phyloP scores from a whole-genome alignment of 2,113 vertebrate genomes.

The Nothobranchius kuhntae region DNA sequence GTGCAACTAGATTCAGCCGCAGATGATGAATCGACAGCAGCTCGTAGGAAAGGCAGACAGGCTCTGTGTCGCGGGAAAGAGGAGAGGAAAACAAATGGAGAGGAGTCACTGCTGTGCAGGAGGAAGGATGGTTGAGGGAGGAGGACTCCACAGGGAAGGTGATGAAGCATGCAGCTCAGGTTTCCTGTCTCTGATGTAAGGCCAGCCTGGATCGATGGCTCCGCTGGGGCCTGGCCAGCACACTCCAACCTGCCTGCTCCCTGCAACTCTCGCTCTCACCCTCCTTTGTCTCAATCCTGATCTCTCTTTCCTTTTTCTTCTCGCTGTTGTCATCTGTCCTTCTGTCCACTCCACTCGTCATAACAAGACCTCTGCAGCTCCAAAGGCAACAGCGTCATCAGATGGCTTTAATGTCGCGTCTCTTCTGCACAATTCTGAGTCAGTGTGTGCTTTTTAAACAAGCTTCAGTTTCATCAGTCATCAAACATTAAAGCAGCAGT shows the following conservation, averaged over 20 bases:
- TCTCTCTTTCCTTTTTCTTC: constrained; percentile 50
- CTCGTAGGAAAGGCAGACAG: constrained; percentile 46
- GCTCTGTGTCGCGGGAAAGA: constrained; percentile 31
- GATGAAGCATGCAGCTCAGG: constrained; percentile 77
- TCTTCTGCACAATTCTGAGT: background rate
- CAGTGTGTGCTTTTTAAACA: too few relatives aligned
- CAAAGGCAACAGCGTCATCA: background rate
- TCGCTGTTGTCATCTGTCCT: constrained; percentile 50
- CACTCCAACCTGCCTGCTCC: constrained; percentile 67
- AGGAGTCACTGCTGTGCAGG: constrained; percentile 13
- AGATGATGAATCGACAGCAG: constrained; percentile 72
- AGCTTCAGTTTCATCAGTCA: too few relatives aligned
- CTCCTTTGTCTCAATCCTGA: constrained; percentile 55
- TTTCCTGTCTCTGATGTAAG: constrained; percentile 80
- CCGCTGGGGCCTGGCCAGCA: constrained; percentile 72
- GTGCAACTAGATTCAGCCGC: constrained; percentile 43
- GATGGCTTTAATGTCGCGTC: background rate
- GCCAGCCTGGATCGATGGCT: constrained; percentile 77
- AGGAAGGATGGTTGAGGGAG: constrained; percentile 38
- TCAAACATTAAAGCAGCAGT: too few relatives aligned
- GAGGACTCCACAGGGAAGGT: constrained; percentile 71
- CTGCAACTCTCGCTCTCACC: constrained; percentile 56
- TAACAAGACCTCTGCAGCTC: constrained; percentile 11
- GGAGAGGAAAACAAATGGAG: constrained; percentile 20
- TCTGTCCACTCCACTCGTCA: constrained; percentile 25